Evolutionary conservation across 2,888 invertebrate genomes (phyloP).

Genomic region (Ariolimax columbianus): DNA sequence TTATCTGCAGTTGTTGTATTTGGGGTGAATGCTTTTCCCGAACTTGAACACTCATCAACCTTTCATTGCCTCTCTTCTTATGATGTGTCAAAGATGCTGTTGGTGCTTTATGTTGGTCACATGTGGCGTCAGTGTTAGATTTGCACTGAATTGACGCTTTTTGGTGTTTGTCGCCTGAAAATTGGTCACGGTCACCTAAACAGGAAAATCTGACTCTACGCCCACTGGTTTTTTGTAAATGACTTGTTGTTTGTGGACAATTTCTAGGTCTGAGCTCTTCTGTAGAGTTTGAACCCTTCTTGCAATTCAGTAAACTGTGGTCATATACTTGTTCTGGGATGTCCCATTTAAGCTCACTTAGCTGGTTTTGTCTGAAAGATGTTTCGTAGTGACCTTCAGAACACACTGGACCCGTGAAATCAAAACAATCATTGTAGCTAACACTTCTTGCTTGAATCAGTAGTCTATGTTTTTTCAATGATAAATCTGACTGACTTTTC

Average conservation of each 20-base stretch:
- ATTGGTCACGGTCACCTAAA: not conserved
- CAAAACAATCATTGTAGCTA: not conserved
- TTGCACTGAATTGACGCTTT: not conserved
- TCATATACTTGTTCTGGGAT: not conserved
- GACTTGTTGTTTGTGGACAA: not conserved
- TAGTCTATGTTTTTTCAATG: not conserved
- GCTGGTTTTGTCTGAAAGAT: not conserved
- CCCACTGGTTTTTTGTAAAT: not conserved
- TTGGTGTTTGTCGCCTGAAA: not conserved
- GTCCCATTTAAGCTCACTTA: not conserved
- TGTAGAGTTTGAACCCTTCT: not conserved
- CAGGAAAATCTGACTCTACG: not conserved
- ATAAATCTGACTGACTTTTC: not conserved
- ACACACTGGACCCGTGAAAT: not conserved
- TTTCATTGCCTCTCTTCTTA: not conserved
- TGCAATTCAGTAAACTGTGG: not conserved
- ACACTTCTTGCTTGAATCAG: not conserved
- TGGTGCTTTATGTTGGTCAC: not conserved
- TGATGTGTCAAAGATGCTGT: not conserved
- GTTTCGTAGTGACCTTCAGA: not conserved
- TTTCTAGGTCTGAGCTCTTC: not conserved
- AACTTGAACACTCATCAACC: not conserved
- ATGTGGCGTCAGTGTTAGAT: not conserved
- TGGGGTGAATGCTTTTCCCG: not conserved
- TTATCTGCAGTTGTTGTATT: not conserved